These are phyloP conservation scores for Pseudorhiza aurosa DNA, from an alignment of 30 jellyfish, hydroid and myxozoan genomes.

Conservation along the genomic window DNA sequence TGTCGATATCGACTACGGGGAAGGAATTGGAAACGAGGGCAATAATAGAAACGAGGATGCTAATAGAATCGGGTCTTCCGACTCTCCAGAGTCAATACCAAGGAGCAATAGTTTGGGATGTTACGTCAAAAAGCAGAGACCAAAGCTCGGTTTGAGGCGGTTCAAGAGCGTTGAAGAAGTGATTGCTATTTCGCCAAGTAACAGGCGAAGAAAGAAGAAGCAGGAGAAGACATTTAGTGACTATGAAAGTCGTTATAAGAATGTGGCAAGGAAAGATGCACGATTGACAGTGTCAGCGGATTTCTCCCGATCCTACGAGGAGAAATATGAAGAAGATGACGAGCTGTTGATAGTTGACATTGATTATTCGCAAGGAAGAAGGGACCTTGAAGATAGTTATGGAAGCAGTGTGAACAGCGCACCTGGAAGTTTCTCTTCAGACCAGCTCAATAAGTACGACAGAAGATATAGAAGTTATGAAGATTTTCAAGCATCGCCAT, in stretches of 20 bases:
- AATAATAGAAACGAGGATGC: conserved; percentile 3
- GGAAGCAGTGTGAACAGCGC: background rate
- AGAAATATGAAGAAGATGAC: conserved; percentile 20
- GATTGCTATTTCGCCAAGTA: conserved; percentile 26
- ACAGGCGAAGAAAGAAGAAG: background rate
- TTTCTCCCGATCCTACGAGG: conserved; percentile 35
- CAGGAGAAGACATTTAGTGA: conserved; percentile 32
- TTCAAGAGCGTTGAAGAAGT: conserved; percentile 49
- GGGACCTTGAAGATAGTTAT: background rate
- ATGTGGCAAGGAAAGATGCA: conserved; percentile 1
- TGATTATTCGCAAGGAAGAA: conserved; percentile 6
- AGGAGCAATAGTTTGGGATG: conserved; percentile 19
- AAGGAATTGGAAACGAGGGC: background rate
- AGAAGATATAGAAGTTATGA: conserved; percentile 26
- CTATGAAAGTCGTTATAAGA: conserved; percentile 27
- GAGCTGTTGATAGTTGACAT: conserved; percentile 41
- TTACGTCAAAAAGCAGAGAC: conserved; percentile 21
- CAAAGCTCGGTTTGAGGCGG: conserved; percentile 30
- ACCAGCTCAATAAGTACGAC: background rate
- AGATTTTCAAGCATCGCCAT: background rate
- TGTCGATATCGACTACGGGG: conserved; percentile 56
- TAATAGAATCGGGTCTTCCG: background rate
- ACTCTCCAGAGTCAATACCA: conserved; percentile 27
- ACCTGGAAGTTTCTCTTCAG: background rate
- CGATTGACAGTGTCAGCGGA: conserved; percentile 35